Evolutionary conservation across 2,797 vertebrate species (phyloP), one percentile per base, ranked within the genome.

Genomic region (Pipistrellus nathusii): DNA sequence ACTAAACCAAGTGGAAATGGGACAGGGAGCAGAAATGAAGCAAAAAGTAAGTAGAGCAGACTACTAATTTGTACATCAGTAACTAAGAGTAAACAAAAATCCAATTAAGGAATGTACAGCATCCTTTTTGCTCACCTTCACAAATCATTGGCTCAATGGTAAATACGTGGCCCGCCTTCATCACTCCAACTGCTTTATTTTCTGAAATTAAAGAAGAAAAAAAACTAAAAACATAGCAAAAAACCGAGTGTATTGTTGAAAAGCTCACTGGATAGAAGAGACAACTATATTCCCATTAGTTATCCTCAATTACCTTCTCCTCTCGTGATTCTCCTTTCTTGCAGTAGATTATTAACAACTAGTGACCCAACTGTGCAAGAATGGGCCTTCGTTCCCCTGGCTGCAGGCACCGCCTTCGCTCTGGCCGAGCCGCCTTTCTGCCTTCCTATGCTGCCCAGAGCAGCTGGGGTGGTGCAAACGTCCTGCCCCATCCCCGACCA

Each of bases 81-180:
- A 77, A 89, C 32, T 66, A 88, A 80, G 80, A 69, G 8, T 27
- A 87, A 30, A 75, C 46, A 51, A 68, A 88, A 82, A 32, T 59
- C 35, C 53, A 83, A 59, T 41, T 76, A 25, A 62, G 87, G 10
- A 71, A 59, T n/a, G 21, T n/a, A 35, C 1, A 6, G 55, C 21
- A 64, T 66, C 41, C 38, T 53, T 86, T 53, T 62, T 72, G 44
- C 98, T 99, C 97, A 99, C 99, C 99, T 99, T 99, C 99, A 98
- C 99, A 99, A 95, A 99, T 99, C 99, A 99, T 99, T 92, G 99
- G 99, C 96, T 99, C 99, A 86, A 99, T 99, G 97, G 99, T 99
- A 97, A 99, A 99, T 78, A 99, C 99, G 4, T 99, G 99, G 62
- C 99, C 99, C 0, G 99, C 99, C 97, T 99, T 99, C 99, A 99